phyloP scores from a whole-genome alignment of 2,888 invertebrate genomes.

The Nipponacmea schrenckii region DNA sequence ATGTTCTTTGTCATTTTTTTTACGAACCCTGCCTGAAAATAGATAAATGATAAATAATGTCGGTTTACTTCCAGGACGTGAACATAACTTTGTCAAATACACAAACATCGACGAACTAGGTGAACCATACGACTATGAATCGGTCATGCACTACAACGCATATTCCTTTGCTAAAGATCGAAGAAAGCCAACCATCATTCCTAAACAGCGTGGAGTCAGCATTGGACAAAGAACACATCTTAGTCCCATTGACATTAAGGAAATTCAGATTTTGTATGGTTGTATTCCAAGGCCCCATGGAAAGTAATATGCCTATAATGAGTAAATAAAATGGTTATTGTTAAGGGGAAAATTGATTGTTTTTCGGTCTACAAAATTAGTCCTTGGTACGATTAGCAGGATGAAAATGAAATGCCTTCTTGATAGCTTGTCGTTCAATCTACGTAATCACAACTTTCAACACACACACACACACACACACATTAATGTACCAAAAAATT shows the following conservation, averaged over 20 bases:
- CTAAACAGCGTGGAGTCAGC: conserved; percentile 68
- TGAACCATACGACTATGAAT: conserved; percentile 79
- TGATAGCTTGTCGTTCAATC: no score
- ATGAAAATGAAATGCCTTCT: no score
- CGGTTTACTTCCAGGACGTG: conserved; percentile 33
- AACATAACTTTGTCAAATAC: conserved; percentile 44
- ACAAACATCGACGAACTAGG: conserved; percentile 34
- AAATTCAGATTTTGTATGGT: conserved; percentile 66
- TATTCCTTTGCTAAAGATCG: conserved; percentile 70
- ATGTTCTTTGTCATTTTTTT: no score
- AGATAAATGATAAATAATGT: not conserved
- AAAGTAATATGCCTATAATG: no score
- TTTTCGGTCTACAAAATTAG: no score
- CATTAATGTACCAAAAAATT: no score
- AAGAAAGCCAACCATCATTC: conserved; percentile 69
- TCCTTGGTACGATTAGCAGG: no score
- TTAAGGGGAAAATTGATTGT: no score
- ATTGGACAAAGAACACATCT: conserved; percentile 72
- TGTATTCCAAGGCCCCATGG: conserved; percentile 43
- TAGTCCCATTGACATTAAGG: conserved; percentile 66
- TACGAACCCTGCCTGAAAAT: no score
- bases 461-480: no score
- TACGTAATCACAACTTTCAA: no score
- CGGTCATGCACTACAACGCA: conserved; percentile 81
- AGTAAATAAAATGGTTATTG: no score